Evolutionary conservation across 2,888 invertebrate genomes (phyloP).

Genomic region (Hololepta plana): DNA sequence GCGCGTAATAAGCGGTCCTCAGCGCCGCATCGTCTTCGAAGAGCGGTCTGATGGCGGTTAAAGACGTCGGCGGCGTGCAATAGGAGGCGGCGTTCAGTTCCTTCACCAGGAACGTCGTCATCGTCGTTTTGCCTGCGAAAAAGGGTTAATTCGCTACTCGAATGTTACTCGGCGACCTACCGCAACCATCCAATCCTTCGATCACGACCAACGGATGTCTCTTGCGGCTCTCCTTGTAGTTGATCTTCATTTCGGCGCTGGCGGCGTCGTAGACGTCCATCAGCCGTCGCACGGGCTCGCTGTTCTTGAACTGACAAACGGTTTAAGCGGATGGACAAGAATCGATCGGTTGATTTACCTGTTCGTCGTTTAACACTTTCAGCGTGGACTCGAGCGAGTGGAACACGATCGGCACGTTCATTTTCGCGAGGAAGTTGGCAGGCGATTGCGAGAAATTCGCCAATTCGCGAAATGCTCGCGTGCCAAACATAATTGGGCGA

Average conservation of each 20-base stretch:
- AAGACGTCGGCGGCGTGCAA: conserved; percentile 25
- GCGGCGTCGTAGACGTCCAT: conserved; percentile 17
- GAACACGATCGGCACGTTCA: conserved; percentile 10
- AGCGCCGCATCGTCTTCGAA: conserved; percentile 21
- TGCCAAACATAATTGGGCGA: no score
- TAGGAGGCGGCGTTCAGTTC: conserved; percentile 18
- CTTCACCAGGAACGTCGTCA: conserved; percentile 20
- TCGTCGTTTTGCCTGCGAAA: conserved; percentile 26
- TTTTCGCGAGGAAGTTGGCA: no score
- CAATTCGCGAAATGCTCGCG: no score
- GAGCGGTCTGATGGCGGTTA: conserved; percentile 18
- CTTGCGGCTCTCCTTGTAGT: conserved; percentile 10
- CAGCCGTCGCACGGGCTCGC: conserved; percentile 15
- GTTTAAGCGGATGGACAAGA: not conserved
- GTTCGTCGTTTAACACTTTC: conserved; percentile 11
- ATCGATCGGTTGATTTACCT: conserved; percentile 9
- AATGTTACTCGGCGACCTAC: conserved; percentile 13
- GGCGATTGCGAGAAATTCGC: no score
- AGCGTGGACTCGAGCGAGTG: conserved; percentile 13
- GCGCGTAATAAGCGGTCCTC: conserved; percentile 25
- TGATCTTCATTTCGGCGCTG: conserved; percentile 6
- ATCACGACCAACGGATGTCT: conserved; percentile 26
- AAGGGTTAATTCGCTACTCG: not conserved
- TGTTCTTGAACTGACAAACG: conserved; percentile 13
- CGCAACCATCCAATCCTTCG: conserved; percentile 30